A percentile compares a stretch with the other conserved stretches of the same genome.
These are phyloP conservation scores for Nothobranchius kuhntae DNA, from an alignment of 2,113 vertebrate genomes.

Conservation along the genomic window DNA sequence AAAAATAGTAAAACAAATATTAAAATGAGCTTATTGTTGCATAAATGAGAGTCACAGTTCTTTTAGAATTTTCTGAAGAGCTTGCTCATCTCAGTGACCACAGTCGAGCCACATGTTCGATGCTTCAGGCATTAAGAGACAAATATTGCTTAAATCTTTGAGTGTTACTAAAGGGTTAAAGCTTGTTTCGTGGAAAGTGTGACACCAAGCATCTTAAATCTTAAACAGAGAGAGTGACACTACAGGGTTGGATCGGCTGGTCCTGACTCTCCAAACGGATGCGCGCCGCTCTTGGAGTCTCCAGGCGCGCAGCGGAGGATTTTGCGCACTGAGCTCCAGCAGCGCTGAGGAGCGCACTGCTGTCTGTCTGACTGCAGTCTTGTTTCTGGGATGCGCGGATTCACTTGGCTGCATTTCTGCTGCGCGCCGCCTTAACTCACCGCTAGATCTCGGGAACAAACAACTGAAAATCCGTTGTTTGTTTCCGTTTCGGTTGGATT, in stretches of 20 bases:
- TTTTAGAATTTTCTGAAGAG: neutral
- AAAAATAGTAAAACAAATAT: neutral
- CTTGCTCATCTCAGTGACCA: neutral
- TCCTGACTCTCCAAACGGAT: slow-evolving; percentile 34
- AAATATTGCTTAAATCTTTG: too few relatives aligned
- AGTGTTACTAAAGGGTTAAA: slow-evolving; percentile 51
- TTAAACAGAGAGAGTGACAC: slow-evolving; percentile 30
- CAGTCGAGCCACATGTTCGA: too few relatives aligned
- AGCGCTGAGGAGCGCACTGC: slow-evolving; percentile 43
- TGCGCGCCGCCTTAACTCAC: neutral
- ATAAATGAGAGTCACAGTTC: neutral
- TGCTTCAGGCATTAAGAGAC: too few relatives aligned
- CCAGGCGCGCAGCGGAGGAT: slow-evolving; percentile 58
- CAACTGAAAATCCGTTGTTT: slow-evolving; percentile 9
- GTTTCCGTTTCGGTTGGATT: slow-evolving; percentile 26
- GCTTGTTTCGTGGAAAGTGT: slow-evolving; percentile 30
- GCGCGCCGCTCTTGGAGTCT: slow-evolving; percentile 60
- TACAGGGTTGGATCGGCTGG: slow-evolving; percentile 20
- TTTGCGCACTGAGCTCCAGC: slow-evolving; percentile 59
- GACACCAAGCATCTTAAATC: slow-evolving; percentile 40
- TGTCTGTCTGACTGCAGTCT: slow-evolving; percentile 39
- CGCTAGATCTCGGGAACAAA: slow-evolving; percentile 15
- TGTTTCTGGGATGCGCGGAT: slow-evolving; percentile 33
- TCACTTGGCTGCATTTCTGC: slow-evolving; percentile 25
- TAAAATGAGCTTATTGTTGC: neutral